phyloP scores from a whole-genome alignment of 2,888 invertebrate species.

The Ramazzottius varieornatus region DNA sequence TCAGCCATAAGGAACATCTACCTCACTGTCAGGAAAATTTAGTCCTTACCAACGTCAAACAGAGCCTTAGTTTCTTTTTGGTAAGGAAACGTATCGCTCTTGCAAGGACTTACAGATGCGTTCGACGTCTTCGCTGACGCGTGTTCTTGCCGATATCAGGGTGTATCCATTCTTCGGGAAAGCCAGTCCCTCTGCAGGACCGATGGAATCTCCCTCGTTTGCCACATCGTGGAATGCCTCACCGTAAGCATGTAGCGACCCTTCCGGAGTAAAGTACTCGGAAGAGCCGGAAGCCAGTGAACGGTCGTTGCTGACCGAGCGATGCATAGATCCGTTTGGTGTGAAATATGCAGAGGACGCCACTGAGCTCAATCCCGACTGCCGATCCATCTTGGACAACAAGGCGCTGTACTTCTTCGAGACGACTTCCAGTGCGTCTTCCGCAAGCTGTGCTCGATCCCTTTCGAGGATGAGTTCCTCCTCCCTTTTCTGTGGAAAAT shows the following conservation, averaged over 20 bases:
- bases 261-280: not conserved
- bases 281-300: not conserved
- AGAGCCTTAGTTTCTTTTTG: too few relatives aligned
- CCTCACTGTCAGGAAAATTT: too few relatives aligned
- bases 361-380: not conserved
- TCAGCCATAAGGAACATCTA: too few relatives aligned
- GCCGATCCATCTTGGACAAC: not conserved
- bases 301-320: too few relatives aligned
- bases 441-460: not conserved
- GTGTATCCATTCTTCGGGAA: not conserved
- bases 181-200: not conserved
- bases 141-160: not conserved
- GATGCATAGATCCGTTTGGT: not conserved
- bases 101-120: not conserved
- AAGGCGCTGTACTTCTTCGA: not conserved
- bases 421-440: not conserved
- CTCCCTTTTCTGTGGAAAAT: not conserved
- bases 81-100: too few relatives aligned
- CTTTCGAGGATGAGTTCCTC: not conserved
- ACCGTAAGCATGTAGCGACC: not conserved
- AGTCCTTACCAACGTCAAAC: too few relatives aligned
- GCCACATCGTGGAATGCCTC: not conserved
- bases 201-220: too few relatives aligned
- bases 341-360: not conserved
- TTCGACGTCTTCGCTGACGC: not conserved